Conservation (phyloP, 2,113 vertebrate genomes). For the Zingel zingel region DNA sequence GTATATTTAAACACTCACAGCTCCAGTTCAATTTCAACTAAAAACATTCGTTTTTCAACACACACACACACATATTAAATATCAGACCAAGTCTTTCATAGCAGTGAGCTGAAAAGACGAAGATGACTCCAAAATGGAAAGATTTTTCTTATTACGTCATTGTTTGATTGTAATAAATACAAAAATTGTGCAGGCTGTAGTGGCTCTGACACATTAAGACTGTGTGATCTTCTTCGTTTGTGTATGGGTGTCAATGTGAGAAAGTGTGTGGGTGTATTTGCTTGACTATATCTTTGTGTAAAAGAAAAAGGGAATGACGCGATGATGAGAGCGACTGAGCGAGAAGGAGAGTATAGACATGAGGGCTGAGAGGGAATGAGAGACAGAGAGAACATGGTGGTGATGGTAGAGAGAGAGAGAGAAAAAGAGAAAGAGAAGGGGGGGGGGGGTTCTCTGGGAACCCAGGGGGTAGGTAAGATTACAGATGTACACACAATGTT, state of each 20-base stretch:
- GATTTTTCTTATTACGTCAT: slow-evolving; percentile 28
- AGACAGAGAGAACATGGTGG: slow-evolving; percentile 47
- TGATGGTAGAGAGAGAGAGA: slow-evolving; percentile 28
- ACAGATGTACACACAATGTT: slow-evolving; percentile 83
- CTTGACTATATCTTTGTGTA: slow-evolving; percentile 80
- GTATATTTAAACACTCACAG: slow-evolving; percentile 75
- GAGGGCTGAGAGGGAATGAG: slow-evolving; percentile 54
- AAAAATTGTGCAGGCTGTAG: slow-evolving; percentile 62
- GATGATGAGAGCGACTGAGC: slow-evolving; percentile 58
- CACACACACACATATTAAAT: neutral
- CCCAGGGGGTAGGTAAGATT: slow-evolving; percentile 79
- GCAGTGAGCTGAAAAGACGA: neutral
- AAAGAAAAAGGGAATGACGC: slow-evolving; percentile 66
- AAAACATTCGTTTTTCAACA: slow-evolving; percentile 11
- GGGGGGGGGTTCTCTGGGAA: slow-evolving; percentile 48
- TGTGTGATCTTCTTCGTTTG: slow-evolving; percentile 75
- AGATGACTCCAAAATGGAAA: slow-evolving; percentile 47
- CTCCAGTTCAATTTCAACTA: slow-evolving; percentile 54
- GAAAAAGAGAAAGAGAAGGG: slow-evolving; percentile 11
- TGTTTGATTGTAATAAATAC: slow-evolving; percentile 58
- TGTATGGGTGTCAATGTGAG: slow-evolving; percentile 76
- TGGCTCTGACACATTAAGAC: slow-evolving; percentile 74
- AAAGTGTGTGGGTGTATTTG: slow-evolving; percentile 80
- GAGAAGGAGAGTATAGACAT: slow-evolving; percentile 50
- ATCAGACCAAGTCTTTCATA: slow-evolving; percentile 5